phyloP scores from a whole-genome alignment of 2,113 vertebrate genomes.

The Aythya baeri region DNA sequence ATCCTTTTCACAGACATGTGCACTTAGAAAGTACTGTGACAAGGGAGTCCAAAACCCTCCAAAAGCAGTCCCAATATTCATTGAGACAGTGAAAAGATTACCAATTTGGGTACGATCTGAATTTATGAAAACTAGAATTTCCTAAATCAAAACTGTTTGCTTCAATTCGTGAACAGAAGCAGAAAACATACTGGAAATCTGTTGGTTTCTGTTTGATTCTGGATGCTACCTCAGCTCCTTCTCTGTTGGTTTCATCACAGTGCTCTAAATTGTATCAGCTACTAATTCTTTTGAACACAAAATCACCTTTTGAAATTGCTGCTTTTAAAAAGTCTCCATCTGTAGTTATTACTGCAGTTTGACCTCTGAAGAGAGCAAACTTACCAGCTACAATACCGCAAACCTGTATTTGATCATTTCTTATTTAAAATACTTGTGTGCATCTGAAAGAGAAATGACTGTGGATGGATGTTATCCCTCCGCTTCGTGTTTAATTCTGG shows the following conservation, averaged over 20 bases:
- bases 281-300: not conserved
- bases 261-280: not conserved
- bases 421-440: not conserved
- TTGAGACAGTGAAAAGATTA: not conserved
- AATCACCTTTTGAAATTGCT: not conserved
- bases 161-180: constrained; percentile 1
- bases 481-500: not conserved
- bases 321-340: not conserved
- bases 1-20: not conserved
- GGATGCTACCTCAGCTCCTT: not conserved
- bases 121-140: not conserved
- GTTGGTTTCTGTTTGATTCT: not conserved
- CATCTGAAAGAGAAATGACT: not conserved
- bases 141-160: not conserved
- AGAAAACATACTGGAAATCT: not conserved
- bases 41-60: not conserved
- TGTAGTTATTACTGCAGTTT: not conserved
- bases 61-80: not conserved
- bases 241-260: not conserved
- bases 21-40: not conserved
- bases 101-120: not conserved
- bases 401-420: not conserved
- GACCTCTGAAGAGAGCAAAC: not conserved
- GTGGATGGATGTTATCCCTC: not conserved
- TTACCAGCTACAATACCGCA: not conserved